Evolutionary conservation across 2,113 vertebrate species (phyloP).

Genomic region (Sceloporus tristichus): DNA sequence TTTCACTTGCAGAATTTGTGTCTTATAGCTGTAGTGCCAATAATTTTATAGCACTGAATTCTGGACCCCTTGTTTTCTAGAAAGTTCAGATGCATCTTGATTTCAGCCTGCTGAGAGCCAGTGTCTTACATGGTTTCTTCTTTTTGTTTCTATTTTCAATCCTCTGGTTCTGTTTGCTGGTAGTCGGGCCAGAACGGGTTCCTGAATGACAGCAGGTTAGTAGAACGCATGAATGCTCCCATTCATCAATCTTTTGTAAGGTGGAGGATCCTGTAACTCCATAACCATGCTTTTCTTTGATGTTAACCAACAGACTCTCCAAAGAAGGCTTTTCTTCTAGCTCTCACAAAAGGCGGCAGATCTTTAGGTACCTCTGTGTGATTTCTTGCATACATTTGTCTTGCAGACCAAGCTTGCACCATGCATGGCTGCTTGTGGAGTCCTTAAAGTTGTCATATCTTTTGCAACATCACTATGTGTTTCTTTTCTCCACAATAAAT

Average conservation of each 20-base stretch:
- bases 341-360: constrained; percentile 94
- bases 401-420: constrained; percentile 79
- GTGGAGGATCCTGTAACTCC: constrained; percentile 59
- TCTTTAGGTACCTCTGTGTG: constrained; percentile 91
- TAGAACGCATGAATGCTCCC: constrained; percentile 52
- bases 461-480: constrained; percentile 65
- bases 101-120: neutral
- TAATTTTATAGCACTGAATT: neutral
- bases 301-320: constrained; percentile 91
- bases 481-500: constrained; percentile 5
- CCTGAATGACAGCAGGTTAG: constrained; percentile 97
- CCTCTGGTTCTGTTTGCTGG: constrained; percentile 53
- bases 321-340: constrained; percentile 94
- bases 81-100: neutral
- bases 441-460: constrained; percentile 67
- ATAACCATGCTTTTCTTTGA: constrained; percentile 78
- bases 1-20: neutral
- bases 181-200: constrained; percentile 98
- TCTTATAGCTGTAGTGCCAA: neutral
- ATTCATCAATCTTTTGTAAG: constrained; percentile 51
- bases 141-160: constrained; percentile 70
- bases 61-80: neutral
- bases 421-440: constrained; percentile 90
- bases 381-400: constrained; percentile 75
- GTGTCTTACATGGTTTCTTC: constrained; percentile 68